These are phyloP conservation scores for Danio jaintianensis DNA, from an alignment of 2,797 vertebrate genomes.

Conservation along the genomic window DNA sequence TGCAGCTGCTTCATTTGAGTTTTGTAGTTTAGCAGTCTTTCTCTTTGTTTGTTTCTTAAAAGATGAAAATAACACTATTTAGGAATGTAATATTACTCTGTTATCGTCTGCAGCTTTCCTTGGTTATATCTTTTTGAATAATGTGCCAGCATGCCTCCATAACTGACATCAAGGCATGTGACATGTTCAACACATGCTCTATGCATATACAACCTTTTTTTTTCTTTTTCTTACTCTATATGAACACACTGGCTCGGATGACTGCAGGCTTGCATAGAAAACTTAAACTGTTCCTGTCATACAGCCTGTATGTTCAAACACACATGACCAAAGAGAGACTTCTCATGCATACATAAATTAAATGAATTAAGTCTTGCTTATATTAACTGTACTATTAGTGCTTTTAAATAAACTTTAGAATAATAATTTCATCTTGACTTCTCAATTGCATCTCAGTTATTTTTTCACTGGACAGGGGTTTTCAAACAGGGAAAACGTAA, in stretches of 20 bases:
- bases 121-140: constrained; percentile 69
- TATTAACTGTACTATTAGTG: neutral
- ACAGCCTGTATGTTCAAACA: constrained; percentile 65
- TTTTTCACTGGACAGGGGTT: neutral
- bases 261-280: constrained; percentile 51
- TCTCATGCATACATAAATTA: neutral
- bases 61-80: neutral
- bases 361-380: neutral
- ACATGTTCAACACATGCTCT: constrained; percentile 15
- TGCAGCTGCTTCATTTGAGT: constrained; percentile 72
- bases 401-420: too few species aligned
- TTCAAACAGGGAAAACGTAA: too few species aligned
- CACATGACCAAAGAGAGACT: constrained; percentile 58
- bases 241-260: constrained; percentile 40
- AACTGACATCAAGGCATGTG: constrained; percentile 4
- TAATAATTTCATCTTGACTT: neutral
- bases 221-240: neutral
- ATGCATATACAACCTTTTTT: neutral
- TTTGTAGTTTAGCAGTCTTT: constrained; percentile 64
- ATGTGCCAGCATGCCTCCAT: constrained; percentile 72
- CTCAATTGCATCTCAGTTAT: neutral
- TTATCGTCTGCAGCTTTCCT: constrained; percentile 52
- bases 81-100: constrained; percentile 20
- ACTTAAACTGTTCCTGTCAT: constrained; percentile 70
- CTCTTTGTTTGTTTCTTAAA: constrained; percentile 6